Evolutionary conservation across 2,113 vertebrate genomes (phyloP).

Genomic region (Engraulis encrasicolus): DNA sequence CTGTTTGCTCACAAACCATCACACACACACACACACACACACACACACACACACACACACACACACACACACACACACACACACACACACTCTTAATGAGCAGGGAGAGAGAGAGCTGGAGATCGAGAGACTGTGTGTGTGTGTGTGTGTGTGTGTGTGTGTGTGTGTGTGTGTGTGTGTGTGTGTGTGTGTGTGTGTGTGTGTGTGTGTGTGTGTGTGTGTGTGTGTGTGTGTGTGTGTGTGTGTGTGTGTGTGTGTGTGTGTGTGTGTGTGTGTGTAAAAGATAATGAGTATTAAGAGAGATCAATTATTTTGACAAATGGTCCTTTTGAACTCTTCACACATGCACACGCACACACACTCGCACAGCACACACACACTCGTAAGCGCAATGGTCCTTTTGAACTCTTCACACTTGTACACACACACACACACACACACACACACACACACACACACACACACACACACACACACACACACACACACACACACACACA

Average conservation of each 20-base stretch:
- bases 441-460: too few relatives aligned
- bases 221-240: conserved; percentile 14
- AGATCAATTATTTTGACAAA: too few relatives aligned
- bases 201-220: conserved; percentile 5
- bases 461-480: too few relatives aligned
- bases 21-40: conserved; percentile 67
- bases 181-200: background rate
- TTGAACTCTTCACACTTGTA: too few relatives aligned
- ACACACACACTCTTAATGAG: conserved; percentile 59
- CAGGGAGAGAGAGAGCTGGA: too few relatives aligned
- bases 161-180: background rate
- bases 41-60: conserved; percentile 56
- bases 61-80: conserved; percentile 59
- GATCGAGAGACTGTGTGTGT: conserved; percentile 24
- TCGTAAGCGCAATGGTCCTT: too few relatives aligned
- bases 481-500: too few relatives aligned
- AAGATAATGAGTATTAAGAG: conserved; percentile 4
- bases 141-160: background rate
- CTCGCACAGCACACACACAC: too few relatives aligned
- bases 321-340: too few relatives aligned
- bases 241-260: background rate
- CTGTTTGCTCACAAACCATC: conserved; percentile 64
- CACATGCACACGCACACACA: too few relatives aligned
- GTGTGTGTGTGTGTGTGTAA: background rate
- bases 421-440: too few relatives aligned